Evolutionary conservation across 2,797 vertebrate species (phyloP).

Genomic region (Tauraco hartlaubi): DNA sequence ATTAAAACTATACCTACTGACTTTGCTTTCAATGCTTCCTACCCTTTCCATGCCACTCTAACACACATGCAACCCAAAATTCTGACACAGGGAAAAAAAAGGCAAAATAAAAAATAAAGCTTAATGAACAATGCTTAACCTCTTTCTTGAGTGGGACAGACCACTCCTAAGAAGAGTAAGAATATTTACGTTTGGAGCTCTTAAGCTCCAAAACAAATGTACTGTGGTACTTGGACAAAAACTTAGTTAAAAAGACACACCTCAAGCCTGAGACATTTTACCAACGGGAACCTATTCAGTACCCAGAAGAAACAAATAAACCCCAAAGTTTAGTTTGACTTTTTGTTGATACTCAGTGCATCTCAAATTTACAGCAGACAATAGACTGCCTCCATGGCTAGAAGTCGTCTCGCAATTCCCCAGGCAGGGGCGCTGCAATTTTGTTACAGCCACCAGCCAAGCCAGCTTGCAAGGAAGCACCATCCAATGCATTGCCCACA

Average conservation of each 20-base stretch:
- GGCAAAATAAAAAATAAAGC: background rate
- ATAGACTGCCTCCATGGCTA: background rate
- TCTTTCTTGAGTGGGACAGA: background rate
- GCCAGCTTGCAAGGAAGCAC: background rate
- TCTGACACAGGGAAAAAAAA: background rate
- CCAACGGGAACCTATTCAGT: background rate
- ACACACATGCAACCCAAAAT: fast-evolving
- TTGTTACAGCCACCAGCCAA: background rate
- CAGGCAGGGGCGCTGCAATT: background rate
- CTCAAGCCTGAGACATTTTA: background rate
- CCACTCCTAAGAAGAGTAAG: background rate
- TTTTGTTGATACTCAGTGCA: background rate
- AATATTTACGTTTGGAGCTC: background rate
- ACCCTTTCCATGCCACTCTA: background rate
- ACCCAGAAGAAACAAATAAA: background rate
- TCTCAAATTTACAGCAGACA: background rate
- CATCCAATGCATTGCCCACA: background rate
- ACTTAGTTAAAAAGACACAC: background rate
- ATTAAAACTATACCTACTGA: background rate
- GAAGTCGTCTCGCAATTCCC: background rate
- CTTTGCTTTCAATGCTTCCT: background rate
- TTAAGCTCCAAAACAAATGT: background rate
- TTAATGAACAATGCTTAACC: background rate
- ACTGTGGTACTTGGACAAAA: background rate
- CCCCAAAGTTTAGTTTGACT: background rate